Conservation (phyloP, 2,888 invertebrate species). For the Ectobius pallidus region DNA sequence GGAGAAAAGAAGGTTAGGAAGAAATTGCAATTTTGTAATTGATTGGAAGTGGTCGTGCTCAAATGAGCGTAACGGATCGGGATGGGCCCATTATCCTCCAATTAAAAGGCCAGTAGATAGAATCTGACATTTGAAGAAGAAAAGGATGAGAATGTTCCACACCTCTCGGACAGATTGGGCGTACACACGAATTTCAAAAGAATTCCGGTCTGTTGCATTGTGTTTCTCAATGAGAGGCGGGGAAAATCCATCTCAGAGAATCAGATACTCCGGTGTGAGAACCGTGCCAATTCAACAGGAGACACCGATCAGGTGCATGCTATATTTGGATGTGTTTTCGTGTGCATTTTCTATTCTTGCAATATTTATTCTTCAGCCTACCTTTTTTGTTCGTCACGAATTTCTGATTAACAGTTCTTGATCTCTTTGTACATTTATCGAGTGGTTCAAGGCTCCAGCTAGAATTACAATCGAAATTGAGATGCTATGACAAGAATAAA, state of each 20-base stretch:
- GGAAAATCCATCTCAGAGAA: neutral
- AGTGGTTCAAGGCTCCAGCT: too few relatives aligned
- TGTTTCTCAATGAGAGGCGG: neutral
- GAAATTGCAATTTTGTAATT: slow-evolving; percentile 7
- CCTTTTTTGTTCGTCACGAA: too few relatives aligned
- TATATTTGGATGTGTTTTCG: too few relatives aligned
- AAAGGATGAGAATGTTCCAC: neutral
- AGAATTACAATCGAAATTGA: too few relatives aligned
- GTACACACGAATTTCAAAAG: neutral
- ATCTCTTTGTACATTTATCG: too few relatives aligned
- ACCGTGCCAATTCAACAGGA: too few relatives aligned
- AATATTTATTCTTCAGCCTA: too few relatives aligned
- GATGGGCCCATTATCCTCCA: slow-evolving; percentile 4
- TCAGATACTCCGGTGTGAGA: too few relatives aligned
- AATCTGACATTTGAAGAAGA: slow-evolving; percentile 8
- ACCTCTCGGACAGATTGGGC: neutral
- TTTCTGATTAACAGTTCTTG: too few relatives aligned
- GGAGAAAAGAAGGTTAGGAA: neutral
- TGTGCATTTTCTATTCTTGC: too few relatives aligned
- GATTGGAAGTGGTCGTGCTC: slow-evolving; percentile 2
- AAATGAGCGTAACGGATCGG: neutral
- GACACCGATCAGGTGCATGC: too few relatives aligned
- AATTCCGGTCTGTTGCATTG: neutral
- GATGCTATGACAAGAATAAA: too few relatives aligned
- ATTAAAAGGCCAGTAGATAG: neutral